phyloP scores from a whole-genome alignment of 2,797 vertebrate genomes.

The Amphiprion clarkii region DNA sequence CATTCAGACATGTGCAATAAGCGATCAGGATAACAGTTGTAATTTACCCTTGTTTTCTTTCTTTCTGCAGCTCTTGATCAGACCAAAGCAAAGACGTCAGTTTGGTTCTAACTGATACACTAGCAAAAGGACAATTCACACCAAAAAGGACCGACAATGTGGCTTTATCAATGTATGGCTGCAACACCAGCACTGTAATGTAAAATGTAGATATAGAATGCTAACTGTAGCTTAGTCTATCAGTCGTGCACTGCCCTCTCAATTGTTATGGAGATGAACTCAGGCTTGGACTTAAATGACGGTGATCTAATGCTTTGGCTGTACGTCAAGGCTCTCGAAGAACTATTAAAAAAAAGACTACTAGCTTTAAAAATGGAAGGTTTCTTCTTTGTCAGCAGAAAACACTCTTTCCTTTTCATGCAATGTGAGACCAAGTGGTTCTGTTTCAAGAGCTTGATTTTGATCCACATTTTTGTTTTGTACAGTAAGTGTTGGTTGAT shows the following conservation, averaged over 20 bases:
- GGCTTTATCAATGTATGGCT: constrained; percentile 51
- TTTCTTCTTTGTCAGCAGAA: constrained; percentile 60
- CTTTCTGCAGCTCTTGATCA: constrained; percentile 89
- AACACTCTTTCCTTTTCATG: constrained; percentile 78
- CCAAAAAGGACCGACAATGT: constrained; percentile 59
- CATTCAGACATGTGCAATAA: background rate
- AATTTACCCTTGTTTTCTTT: constrained; percentile 26
- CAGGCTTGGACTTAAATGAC: constrained; percentile 70
- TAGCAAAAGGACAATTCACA: constrained; percentile 49
- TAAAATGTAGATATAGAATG: constrained; percentile 57
- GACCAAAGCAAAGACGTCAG: constrained; percentile 92
- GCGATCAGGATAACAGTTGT: background rate
- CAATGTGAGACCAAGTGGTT: constrained; percentile 89
- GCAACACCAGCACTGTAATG: constrained; percentile 74
- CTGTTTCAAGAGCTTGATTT: constrained; percentile 96
- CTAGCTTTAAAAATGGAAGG: constrained; percentile 66
- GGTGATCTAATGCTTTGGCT: constrained; percentile 56
- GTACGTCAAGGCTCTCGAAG: constrained; percentile 55
- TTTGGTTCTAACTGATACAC: constrained; percentile 90
- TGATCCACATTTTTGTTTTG: constrained; percentile 83
- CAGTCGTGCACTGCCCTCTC: constrained; percentile 65
- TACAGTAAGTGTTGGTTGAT: constrained; percentile 81
- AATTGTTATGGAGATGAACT: constrained; percentile 61
- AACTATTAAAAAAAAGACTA: constrained; percentile 49
- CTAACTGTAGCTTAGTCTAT: constrained; percentile 55